phyloP scores from a whole-genome alignment of 2,113 vertebrate species.

The Actenoides lindsayi region DNA sequence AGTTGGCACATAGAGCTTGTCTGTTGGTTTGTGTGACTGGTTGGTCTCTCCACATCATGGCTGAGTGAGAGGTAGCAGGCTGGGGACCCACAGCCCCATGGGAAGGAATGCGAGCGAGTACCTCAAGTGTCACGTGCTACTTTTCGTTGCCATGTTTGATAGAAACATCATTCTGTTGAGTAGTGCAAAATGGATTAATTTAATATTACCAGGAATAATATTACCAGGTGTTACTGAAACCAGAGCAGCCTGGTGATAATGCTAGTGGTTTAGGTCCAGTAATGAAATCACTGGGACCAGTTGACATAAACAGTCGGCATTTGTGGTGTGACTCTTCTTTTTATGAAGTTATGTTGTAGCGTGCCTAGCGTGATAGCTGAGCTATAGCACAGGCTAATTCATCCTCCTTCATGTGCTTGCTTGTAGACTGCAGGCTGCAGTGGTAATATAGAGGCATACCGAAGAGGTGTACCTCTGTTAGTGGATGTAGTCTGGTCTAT shows the following conservation, averaged over 20 bases:
- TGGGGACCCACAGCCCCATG: background rate
- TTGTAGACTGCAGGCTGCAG: background rate
- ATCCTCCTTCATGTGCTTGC: background rate
- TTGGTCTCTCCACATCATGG: background rate
- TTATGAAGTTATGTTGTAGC: background rate
- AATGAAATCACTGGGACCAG: background rate
- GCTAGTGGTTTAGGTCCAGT: background rate
- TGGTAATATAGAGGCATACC: background rate
- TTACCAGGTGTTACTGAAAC: background rate
- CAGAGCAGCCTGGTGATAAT: background rate
- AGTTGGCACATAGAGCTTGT: background rate
- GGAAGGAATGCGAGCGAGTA: background rate
- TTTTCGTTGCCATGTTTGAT: background rate
- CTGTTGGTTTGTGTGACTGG: rapidly evolving
- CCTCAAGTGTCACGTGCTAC: background rate
- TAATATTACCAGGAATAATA: background rate
- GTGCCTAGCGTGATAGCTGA: background rate
- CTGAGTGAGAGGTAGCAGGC: background rate
- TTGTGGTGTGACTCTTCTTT: background rate
- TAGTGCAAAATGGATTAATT: background rate
- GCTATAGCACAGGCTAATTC: background rate
- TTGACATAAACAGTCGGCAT: background rate
- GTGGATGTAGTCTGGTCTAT: background rate
- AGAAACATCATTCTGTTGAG: background rate
- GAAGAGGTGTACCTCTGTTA: rapidly evolving